Conservation (phyloP, 1,140 invertebrate genomes). For the Augochlora pura region DNA sequence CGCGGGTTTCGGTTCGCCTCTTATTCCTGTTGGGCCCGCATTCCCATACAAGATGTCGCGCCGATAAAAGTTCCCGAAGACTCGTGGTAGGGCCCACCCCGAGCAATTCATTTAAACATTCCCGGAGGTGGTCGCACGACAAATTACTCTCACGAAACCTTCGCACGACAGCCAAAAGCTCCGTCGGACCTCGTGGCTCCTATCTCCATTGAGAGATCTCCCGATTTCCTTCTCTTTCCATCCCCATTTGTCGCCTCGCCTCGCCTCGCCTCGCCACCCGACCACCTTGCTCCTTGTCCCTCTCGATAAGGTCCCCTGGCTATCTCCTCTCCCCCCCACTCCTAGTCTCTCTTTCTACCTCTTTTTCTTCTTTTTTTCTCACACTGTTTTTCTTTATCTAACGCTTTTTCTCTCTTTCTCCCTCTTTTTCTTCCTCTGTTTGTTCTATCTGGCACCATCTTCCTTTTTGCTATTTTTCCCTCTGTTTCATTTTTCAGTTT, state of each 20-base stretch:
- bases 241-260: conserved; percentile 30
- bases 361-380: no score
- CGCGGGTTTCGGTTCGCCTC: conserved; percentile 60
- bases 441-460: no score
- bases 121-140: conserved; percentile 81
- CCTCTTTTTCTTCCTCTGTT: no score
- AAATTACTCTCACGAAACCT: conserved; percentile 79
- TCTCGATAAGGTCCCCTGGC: conserved; percentile 9
- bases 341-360: no score
- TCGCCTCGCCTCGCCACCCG: conserved; percentile 5
- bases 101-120: conserved; percentile 81
- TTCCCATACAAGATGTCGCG: conserved; percentile 81
- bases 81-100: conserved; percentile 67
- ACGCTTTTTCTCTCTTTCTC: no score
- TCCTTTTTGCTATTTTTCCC: no score
- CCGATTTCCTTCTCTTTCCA: conserved; percentile 32
- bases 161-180: conserved; percentile 68
- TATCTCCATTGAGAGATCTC: conserved; percentile 78
- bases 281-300: conserved; percentile 27
- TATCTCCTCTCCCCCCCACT: conserved; percentile 10
- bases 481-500: no score
- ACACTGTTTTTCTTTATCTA: no score
- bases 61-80: conserved; percentile 76
- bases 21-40: conserved; percentile 76
- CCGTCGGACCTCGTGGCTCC: conserved; percentile 59